Conservation (phyloP, 1,140 invertebrate genomes). For the Drosophila eugracilis region DNA sequence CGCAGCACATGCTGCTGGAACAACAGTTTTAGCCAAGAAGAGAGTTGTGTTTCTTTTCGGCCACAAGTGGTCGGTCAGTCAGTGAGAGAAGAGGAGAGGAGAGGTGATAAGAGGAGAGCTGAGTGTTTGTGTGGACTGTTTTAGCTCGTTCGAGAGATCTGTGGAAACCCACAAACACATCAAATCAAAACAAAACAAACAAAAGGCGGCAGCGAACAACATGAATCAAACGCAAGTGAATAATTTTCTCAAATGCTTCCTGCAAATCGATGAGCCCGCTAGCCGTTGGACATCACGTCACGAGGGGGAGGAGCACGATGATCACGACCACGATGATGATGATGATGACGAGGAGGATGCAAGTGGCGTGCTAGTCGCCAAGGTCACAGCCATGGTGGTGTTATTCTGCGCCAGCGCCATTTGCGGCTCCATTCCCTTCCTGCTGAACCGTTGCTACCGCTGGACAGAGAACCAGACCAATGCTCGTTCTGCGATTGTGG, state of each 20-base stretch:
- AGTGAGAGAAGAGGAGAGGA: no score
- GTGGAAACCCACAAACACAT: constrained; percentile 37
- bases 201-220: constrained; percentile 47
- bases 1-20: constrained; percentile 40
- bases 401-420: constrained; percentile 89
- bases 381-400: constrained; percentile 90
- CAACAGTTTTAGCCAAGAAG: constrained; percentile 28
- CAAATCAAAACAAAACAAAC: constrained; percentile 29
- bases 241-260: constrained; percentile 80
- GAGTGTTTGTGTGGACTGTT: not conserved
- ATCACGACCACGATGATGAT: constrained; percentile 72
- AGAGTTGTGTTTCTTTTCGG: constrained; percentile 18
- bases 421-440: constrained; percentile 89
- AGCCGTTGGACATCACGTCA: constrained; percentile 50
- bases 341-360: constrained; percentile 70
- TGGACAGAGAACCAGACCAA: constrained; percentile 86
- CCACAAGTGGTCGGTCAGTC: constrained; percentile 9
- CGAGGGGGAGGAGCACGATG: constrained; percentile 77
- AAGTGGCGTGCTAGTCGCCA: constrained; percentile 86
- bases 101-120: constrained; percentile 8
- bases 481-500: constrained; percentile 85
- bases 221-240: constrained; percentile 82
- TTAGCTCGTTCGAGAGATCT: constrained; percentile 34
- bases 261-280: constrained; percentile 76
- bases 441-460: constrained; percentile 88